Conservation (phyloP, 2,888 invertebrate species). For the Eristalinus aeneus region DNA sequence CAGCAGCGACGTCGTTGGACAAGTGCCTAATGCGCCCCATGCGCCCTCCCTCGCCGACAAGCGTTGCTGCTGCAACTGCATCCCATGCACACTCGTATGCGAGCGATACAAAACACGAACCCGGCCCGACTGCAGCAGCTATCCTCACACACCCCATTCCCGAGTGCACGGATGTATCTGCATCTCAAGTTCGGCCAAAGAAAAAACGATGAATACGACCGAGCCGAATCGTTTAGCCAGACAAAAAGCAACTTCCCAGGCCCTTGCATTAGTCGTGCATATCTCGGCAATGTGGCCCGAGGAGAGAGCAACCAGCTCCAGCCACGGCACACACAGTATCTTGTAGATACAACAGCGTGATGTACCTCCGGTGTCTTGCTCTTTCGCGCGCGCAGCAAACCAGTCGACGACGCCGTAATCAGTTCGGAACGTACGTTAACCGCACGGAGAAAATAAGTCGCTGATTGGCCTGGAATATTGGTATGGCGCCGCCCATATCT, state of each 20-base stretch:
- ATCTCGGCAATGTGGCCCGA: constrained; percentile 41
- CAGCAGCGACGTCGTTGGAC: constrained; percentile 39
- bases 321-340: constrained; percentile 43
- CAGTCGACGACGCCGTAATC: constrained; percentile 68
- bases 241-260: constrained; percentile 70
- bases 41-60: background rate
- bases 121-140: constrained; percentile 11
- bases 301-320: constrained; percentile 37
- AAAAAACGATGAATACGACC: constrained; percentile 42
- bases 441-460: constrained; percentile 70
- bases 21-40: constrained; percentile 65
- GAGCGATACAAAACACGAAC: constrained; percentile 62
- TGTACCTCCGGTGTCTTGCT: constrained; percentile 67
- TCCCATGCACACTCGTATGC: constrained; percentile 50
- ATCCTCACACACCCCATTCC: constrained; percentile 15
- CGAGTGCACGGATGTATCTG: constrained; percentile 57
- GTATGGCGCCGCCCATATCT: constrained; percentile 80
- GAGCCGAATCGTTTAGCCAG: constrained; percentile 65
- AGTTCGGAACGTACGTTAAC: constrained; percentile 69
- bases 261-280: constrained; percentile 63
- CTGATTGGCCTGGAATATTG: constrained; percentile 78
- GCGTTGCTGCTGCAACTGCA: constrained; percentile 48
- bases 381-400: constrained; percentile 67
- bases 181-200: constrained; percentile 64
- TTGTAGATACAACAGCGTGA: constrained; percentile 70